These are phyloP conservation scores for Drosophila truncata DNA, from an alignment of 1,140 invertebrate species.

Conservation along the genomic window DNA sequence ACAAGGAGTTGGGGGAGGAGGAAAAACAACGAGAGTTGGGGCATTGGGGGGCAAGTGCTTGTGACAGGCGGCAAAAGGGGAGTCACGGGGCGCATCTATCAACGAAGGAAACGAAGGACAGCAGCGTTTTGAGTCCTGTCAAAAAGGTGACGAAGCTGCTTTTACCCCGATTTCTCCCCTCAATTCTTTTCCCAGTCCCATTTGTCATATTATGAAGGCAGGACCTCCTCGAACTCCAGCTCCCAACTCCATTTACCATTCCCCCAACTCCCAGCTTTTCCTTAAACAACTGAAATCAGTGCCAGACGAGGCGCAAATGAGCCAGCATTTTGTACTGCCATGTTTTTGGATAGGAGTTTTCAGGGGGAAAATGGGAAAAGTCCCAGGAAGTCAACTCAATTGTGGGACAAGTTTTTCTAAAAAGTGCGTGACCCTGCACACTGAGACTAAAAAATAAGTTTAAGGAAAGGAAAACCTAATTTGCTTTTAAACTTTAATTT, in stretches of 20 bases:
- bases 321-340: conserved; percentile 64
- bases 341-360: neutral
- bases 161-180: neutral
- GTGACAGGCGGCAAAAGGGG: conserved; percentile 17
- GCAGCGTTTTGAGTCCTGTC: conserved; percentile 45
- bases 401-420: conserved; percentile 29
- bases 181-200: conserved; percentile 34
- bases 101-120: conserved; percentile 32
- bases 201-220: conserved; percentile 74
- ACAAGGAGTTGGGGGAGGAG: neutral
- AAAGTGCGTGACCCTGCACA: conserved; percentile 31
- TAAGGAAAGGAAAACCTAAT: neutral
- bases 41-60: conserved; percentile 16
- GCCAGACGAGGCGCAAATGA: conserved; percentile 74
- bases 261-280: conserved; percentile 9
- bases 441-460: neutral
- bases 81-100: conserved; percentile 41
- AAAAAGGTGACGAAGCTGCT: conserved; percentile 73
- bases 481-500: neutral
- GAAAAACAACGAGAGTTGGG: neutral
- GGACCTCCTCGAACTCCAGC: conserved; percentile 1
- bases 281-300: conserved; percentile 63
- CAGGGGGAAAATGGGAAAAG: neutral
- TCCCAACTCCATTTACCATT: conserved; percentile 15
- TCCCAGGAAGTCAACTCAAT: conserved; percentile 53